phyloP scores from a whole-genome alignment of 1,140 invertebrate genomes.

The Apis dorsata region DNA sequence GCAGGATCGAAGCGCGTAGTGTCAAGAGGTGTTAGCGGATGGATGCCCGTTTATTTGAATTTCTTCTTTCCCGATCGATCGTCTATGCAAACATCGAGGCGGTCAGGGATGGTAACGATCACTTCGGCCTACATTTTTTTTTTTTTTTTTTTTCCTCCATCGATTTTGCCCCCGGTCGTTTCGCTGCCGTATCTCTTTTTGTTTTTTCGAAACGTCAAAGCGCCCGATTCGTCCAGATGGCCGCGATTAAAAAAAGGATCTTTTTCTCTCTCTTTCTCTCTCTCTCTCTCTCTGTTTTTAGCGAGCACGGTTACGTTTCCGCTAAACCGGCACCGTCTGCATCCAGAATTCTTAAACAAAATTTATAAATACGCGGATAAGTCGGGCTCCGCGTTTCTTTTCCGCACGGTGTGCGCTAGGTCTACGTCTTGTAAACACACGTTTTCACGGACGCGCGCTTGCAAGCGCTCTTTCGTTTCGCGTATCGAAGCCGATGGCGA shows the following conservation, averaged over 20 bases:
- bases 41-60: slow-evolving; percentile 60
- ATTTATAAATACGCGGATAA: slow-evolving; percentile 38
- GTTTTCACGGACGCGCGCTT: slow-evolving; percentile 9
- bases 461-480: neutral
- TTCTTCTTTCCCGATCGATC: slow-evolving; percentile 52
- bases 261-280: neutral
- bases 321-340: slow-evolving; percentile 24
- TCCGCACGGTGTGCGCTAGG: slow-evolving; percentile 7
- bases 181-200: slow-evolving; percentile 54
- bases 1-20: neutral
- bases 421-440: slow-evolving; percentile 21
- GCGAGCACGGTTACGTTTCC: slow-evolving; percentile 19
- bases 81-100: slow-evolving; percentile 52
- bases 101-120: slow-evolving; percentile 57
- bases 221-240: slow-evolving; percentile 33
- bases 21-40: neutral
- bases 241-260: slow-evolving; percentile 42
- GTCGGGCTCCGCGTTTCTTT: slow-evolving; percentile 12
- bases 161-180: slow-evolving; percentile 43
- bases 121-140: slow-evolving; percentile 56
- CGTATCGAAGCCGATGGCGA: no score
- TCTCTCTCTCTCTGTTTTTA: neutral
- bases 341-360: slow-evolving; percentile 43
- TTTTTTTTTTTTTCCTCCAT: slow-evolving; percentile 21
- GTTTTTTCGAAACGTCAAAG: slow-evolving; percentile 52